These are phyloP conservation scores for Sandelia bainsii DNA, from an alignment of 2,797 vertebrate genomes.

Conservation along the genomic window DNA sequence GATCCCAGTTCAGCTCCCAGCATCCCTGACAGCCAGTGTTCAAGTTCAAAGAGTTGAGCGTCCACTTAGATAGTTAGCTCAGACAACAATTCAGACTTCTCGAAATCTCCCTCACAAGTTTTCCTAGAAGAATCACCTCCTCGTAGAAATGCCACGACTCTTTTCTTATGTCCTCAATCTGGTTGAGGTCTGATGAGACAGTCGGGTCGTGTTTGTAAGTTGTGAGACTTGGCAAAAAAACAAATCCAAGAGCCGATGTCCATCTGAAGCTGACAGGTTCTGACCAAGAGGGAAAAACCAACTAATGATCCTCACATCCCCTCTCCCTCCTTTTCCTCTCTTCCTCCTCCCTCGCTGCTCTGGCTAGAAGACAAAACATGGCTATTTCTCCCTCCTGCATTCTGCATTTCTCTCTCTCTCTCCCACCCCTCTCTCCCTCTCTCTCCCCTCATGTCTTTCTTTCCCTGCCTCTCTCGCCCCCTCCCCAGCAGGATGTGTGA, in stretches of 20 bases:
- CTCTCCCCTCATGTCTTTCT: constrained; percentile 23
- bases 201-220: background rate
- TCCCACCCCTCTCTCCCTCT: constrained; percentile 30
- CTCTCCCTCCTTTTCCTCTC: constrained; percentile 62
- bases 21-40: constrained; percentile 31
- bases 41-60: constrained; percentile 35
- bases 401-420: constrained; percentile 35
- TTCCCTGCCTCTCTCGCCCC: constrained; percentile 49
- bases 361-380: constrained; percentile 74
- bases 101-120: background rate
- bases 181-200: constrained; percentile 7
- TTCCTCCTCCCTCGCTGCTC: constrained; percentile 62
- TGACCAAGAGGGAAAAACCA: constrained; percentile 63
- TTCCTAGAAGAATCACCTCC: background rate
- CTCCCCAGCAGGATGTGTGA: constrained; percentile 77
- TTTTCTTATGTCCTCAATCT: background rate
- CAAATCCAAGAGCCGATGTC: constrained; percentile 45
- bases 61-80: background rate
- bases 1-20: constrained; percentile 19
- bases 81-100: background rate
- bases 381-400: constrained; percentile 68
- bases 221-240: constrained; percentile 12
- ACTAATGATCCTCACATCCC: constrained; percentile 55
- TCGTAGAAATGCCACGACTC: background rate
- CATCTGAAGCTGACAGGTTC: constrained; percentile 67